Percentiles rank a stretch among this genome's conserved stretches.
Evolutionary conservation across 1,140 invertebrate genomes (phyloP).

Genomic region (Nixonia krombeini): DNA sequence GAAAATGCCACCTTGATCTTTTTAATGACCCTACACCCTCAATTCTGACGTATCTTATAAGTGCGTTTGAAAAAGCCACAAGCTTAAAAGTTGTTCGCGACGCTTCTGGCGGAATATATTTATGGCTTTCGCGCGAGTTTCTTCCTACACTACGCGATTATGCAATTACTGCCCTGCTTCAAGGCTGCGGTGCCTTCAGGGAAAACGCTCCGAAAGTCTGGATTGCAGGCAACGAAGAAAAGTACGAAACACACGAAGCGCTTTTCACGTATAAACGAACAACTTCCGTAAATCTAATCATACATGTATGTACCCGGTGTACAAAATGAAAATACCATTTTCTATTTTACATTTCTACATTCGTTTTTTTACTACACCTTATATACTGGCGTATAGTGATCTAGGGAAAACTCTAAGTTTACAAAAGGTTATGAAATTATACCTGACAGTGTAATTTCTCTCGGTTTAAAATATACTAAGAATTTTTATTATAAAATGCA

Average conservation of each 20-base stretch:
- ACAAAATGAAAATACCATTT: not conserved
- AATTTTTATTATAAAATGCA: no score
- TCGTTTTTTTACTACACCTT: no score
- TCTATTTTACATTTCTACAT: not conserved
- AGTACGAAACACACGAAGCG: slow-evolving; percentile 4
- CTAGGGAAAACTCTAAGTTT: no score
- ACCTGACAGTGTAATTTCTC: no score
- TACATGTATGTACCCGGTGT: slow-evolving; percentile 2
- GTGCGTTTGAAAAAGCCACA: slow-evolving; percentile 31
- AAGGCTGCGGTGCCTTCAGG: slow-evolving; percentile 24
- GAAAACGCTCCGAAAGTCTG: slow-evolving; percentile 11
- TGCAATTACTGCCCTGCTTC: slow-evolving; percentile 41
- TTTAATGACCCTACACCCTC: slow-evolving; percentile 15
- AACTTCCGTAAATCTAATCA: not conserved
- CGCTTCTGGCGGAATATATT: slow-evolving; percentile 38
- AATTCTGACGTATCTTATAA: slow-evolving; percentile 3
- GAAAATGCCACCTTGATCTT: slow-evolving; percentile 20
- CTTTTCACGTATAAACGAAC: not conserved
- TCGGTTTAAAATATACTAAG: no score
- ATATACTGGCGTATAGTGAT: no score
- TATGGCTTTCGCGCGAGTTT: slow-evolving; percentile 33
- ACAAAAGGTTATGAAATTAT: no score
- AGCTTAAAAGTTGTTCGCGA: slow-evolving; percentile 36
- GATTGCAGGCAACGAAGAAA: slow-evolving; percentile 3
- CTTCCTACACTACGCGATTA: slow-evolving; percentile 36